Base-by-base conservation (phyloP, 2,888 invertebrate species). In the Clostera curtula region DNA sequence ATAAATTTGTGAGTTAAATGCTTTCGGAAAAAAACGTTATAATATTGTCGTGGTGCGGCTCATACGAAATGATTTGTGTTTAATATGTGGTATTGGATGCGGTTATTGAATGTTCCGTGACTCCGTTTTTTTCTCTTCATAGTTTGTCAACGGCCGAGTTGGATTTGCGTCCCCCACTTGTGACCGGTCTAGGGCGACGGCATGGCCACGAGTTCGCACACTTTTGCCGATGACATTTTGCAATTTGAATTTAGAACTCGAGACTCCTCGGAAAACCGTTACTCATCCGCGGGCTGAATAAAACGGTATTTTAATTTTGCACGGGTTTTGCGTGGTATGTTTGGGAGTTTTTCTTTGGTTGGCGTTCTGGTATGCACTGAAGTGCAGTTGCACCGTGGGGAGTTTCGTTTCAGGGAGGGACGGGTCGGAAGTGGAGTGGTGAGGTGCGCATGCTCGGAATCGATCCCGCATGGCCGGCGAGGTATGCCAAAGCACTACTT, bases 51-150 rank as follows among this genome's bases (percentile, higher is more conserved):
- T 51, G 54, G 54, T 58, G 57, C 23, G 23, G 30, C 49, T 62
- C 49, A 67, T 64, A 64, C 62, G 52, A 63, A 67, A 58, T 64
- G 45, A 48, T 66, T 65, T 54, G 46, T 49, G 36, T 49, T 51
- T 44, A 48, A 43, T 46, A 52, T 49, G 34, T 56, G 50, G 43
- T 53, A 51, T 42, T 45, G 51, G 45, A 39, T 51, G 41, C 51
- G 51, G 43, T 46, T 55, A 50, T 44, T 49, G 46, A 52, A 56
- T 51, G 55, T 60, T 57, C 45, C 56, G 49, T 51, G 38, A 31
- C 49, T 50, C 24, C 66, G 69, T 73, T 79, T 83, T 77, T 80
- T 83, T 53, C 63, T 82, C 82, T 74, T 83, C 83, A 83, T 83
- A 80, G 73, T 82, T 79, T 55, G 62, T 58, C 26, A 49, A 60